Conservation (phyloP, 1,140 invertebrate genomes). For the Solen grandis region DNA sequence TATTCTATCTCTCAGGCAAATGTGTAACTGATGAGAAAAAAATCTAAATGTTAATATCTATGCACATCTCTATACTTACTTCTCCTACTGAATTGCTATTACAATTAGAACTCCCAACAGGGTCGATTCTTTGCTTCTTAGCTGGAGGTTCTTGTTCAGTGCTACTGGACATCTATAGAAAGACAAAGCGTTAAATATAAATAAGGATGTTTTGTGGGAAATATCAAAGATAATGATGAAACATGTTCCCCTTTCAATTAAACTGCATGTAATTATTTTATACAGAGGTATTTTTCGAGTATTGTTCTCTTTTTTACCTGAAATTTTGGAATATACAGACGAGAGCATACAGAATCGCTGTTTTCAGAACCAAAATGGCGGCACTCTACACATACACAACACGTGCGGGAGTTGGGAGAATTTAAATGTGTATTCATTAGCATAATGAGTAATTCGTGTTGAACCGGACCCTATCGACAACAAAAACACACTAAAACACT, state of each 20-base stretch:
- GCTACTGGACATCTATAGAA: constrained; percentile 77
- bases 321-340: constrained; percentile 45
- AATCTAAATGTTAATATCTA: too few species aligned
- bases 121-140: constrained; percentile 74
- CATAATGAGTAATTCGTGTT: background rate
- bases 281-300: too few species aligned
- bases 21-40: too few species aligned
- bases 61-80: constrained; percentile 25
- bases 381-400: constrained; percentile 9
- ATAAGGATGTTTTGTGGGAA: too few species aligned
- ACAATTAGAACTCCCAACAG: constrained; percentile 56
- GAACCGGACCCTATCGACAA: background rate
- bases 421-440: constrained; percentile 31
- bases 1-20: too few species aligned
- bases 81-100: constrained; percentile 57
- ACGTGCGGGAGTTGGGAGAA: constrained; percentile 58
- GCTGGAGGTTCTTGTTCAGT: constrained; percentile 75
- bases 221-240: too few species aligned
- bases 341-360: constrained; percentile 29
- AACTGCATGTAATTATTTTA: too few species aligned
- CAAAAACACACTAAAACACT: too few species aligned
- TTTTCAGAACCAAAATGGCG: constrained; percentile 55
- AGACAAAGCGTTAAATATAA: background rate
- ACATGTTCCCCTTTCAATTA: too few species aligned
- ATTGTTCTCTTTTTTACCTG: too few species aligned